A percentile compares a stretch with the other conserved stretches of the same genome.
Conservation (phyloP, 30 jellyfish, hydroid and myxozoan genomes). For the Rhopilema esculentum region DNA sequence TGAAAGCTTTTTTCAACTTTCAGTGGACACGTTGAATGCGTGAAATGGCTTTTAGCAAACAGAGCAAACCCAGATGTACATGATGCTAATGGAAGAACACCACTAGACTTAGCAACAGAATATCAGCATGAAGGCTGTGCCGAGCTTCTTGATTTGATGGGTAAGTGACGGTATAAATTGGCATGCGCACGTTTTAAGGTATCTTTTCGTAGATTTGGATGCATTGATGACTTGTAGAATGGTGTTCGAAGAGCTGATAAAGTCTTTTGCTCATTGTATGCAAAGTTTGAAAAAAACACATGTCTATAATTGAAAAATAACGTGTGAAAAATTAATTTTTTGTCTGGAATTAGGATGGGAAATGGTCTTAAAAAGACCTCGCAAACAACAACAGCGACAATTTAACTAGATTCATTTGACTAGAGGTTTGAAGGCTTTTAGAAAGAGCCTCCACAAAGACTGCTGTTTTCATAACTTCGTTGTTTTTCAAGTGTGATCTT, state of each 20-base stretch:
- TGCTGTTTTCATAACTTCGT: no score
- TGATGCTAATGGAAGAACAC: conserved; percentile 86
- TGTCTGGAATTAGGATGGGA: no score
- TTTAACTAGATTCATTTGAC: no score
- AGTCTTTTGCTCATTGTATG: not conserved
- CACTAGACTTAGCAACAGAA: conserved; percentile 88
- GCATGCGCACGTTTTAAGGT: not conserved
- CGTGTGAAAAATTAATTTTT: no score
- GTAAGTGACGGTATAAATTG: conserved; percentile 40
- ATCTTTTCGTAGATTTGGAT: not conserved
- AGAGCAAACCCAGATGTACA: conserved; percentile 80
- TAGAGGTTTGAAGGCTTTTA: no score
- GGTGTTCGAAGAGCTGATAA: not conserved
- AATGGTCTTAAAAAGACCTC: no score
- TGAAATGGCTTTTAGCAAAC: conserved; percentile 93
- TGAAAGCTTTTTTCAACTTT: not conserved
- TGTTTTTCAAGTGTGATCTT: no score
- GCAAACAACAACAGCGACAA: no score
- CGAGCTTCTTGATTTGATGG: conserved; percentile 67
- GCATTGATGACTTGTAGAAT: not conserved
- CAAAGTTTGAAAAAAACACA: no score
- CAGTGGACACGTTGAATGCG: conserved; percentile 99
- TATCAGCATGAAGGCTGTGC: conserved; percentile 91
- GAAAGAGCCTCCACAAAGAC: no score
- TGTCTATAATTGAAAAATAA: no score